Conservation (phyloP, 2,113 vertebrate species). For the Dendropsophus ebraccatus region DNA sequence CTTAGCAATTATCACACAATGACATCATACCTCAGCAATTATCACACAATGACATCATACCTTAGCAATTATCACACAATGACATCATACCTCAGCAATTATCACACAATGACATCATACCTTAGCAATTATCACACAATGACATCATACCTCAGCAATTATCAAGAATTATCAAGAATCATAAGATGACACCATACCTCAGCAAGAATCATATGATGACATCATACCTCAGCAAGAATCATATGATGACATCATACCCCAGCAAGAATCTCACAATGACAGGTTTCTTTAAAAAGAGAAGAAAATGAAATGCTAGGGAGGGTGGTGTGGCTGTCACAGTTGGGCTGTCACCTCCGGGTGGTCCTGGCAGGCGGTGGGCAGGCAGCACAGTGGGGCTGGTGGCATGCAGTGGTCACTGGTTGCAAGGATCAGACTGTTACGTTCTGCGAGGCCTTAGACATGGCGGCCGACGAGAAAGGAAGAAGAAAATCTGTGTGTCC, state of each 20-base stretch:
- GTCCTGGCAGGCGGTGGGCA: slow-evolving; percentile 6
- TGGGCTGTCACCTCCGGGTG: background rate
- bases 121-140: background rate
- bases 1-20: background rate
- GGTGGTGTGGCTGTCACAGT: too few species aligned
- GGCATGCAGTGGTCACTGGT: slow-evolving; percentile 9
- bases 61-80: background rate
- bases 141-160: too few species aligned
- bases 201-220: background rate
- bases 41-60: slow-evolving; percentile 26
- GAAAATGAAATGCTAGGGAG: too few species aligned
- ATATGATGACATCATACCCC: background rate
- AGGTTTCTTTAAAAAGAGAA: background rate
- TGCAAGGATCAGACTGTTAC: background rate
- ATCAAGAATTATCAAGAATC: too few species aligned
- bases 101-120: slow-evolving; percentile 26
- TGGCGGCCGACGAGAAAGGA: slow-evolving; percentile 14
- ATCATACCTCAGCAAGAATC: slow-evolving; percentile 44
- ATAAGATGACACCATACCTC: background rate
- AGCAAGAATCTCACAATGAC: background rate
- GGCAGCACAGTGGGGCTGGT: slow-evolving; percentile 22
- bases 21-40: too few species aligned
- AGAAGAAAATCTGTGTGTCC: slow-evolving; percentile 42
- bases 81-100: too few species aligned
- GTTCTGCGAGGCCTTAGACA: background rate